A percentile compares a stretch with the other conserved stretches of the same genome.
phyloP scores from a whole-genome alignment of 23 tunicate genomes.

The Halocynthia roretzi region DNA sequence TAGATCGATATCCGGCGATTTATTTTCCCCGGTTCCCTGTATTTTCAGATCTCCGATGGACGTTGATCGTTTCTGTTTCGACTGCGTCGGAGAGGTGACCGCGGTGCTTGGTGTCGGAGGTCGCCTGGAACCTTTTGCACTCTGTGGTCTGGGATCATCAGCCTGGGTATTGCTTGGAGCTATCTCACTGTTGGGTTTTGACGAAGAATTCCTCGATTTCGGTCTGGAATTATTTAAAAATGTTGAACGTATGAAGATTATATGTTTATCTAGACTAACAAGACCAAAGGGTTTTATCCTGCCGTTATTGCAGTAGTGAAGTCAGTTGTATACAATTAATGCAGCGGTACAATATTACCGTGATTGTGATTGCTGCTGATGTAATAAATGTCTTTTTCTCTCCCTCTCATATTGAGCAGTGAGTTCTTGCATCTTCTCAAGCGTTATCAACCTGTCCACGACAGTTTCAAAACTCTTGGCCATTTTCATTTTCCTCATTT shows the following conservation, averaged over 20 bases:
- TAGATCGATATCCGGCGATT: slow-evolving; percentile 13
- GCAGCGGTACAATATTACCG: no score
- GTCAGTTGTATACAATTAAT: no score
- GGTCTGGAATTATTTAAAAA: no score
- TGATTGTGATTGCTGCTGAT: neutral
- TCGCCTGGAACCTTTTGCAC: slow-evolving; percentile 9
- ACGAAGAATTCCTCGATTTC: no score
- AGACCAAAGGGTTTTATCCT: no score
- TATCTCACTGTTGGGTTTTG: no score
- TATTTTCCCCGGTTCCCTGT: neutral
- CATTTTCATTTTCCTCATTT: neutral
- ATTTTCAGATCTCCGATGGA: neutral
- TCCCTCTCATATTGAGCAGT: slow-evolving; percentile 19
- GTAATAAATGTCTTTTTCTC: slow-evolving; percentile 11
- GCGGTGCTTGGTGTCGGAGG: neutral
- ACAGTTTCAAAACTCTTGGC: neutral
- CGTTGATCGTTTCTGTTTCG: slow-evolving; percentile 1
- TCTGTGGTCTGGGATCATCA: slow-evolving; percentile 11
- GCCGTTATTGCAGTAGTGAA: no score
- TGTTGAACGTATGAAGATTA: no score
- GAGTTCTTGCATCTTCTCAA: slow-evolving; percentile 6
- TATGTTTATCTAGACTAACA: no score
- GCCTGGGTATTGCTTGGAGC: neutral
- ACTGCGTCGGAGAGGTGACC: neutral
- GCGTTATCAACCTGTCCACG: slow-evolving; percentile 13